These are phyloP conservation scores for Penelope pileata DNA, from an alignment of 2,113 vertebrate genomes.

Conservation along the genomic window DNA sequence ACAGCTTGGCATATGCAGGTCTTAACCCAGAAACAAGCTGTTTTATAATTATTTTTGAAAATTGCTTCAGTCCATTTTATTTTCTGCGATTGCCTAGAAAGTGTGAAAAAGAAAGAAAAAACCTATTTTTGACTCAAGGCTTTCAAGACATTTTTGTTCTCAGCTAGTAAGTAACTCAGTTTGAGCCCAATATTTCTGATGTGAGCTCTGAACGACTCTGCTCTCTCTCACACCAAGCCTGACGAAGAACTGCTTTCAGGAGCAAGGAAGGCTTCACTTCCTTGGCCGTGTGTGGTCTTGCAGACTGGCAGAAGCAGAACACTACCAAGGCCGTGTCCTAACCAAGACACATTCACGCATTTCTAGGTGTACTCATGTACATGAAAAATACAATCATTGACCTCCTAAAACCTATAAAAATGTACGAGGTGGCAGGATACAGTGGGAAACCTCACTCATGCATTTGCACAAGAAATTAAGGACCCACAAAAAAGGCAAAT, in stretches of 20 bases:
- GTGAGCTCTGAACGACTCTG: not conserved
- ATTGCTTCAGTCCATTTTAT: slow-evolving; percentile 67
- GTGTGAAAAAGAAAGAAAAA: slow-evolving; percentile 66
- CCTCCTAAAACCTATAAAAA: not conserved
- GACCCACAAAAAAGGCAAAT: not conserved
- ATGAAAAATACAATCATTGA: not conserved
- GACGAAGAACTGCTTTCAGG: not conserved
- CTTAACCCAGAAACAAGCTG: slow-evolving; percentile 70
- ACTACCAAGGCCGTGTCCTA: not conserved
- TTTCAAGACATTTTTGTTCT: slow-evolving; percentile 61
- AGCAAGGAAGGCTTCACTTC: not conserved
- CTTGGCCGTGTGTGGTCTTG: not conserved
- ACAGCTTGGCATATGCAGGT: slow-evolving; percentile 64
- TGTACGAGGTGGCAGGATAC: not conserved
- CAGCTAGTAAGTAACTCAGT: slow-evolving; percentile 44
- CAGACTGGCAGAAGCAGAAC: not conserved
- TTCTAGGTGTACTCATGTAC: fast-evolving
- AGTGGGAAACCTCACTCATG: not conserved
- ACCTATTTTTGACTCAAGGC: slow-evolving; percentile 61
- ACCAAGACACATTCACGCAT: fast-evolving
- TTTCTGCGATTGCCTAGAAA: slow-evolving; percentile 54
- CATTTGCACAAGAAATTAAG: not conserved
- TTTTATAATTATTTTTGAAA: slow-evolving; percentile 72
- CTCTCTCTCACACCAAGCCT: not conserved
- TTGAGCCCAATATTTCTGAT: slow-evolving; percentile 39